Conservation (phyloP, 2,888 invertebrate genomes). For the Odontocolon sp. region DNA sequence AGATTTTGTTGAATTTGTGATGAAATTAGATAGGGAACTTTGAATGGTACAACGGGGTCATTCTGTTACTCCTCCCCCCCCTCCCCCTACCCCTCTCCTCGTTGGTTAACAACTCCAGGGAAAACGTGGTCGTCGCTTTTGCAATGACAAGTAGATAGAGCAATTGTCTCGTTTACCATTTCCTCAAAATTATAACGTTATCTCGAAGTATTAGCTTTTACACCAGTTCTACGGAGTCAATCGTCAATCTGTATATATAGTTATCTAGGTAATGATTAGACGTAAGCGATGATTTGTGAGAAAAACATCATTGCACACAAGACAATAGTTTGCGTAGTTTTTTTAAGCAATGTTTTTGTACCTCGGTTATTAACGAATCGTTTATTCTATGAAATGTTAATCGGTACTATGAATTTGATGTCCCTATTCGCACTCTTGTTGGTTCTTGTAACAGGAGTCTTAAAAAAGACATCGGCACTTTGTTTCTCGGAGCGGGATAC, state of each 20-base stretch:
- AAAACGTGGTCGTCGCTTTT: slow-evolving; percentile 14
- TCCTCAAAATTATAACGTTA: slow-evolving; percentile 21
- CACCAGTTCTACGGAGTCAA: too few relatives aligned
- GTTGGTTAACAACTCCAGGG: background rate
- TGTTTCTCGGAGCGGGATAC: too few relatives aligned
- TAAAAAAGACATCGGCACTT: too few relatives aligned
- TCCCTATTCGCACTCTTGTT: too few relatives aligned
- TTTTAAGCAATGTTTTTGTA: background rate
- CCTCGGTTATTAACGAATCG: background rate
- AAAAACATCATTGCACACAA: background rate
- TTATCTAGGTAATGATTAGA: slow-evolving; percentile 9
- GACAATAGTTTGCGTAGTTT: background rate
- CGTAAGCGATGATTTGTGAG: background rate
- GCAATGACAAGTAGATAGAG: slow-evolving; percentile 5
- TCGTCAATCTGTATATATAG: background rate
- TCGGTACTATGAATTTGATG: too few relatives aligned
- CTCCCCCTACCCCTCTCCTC: background rate
- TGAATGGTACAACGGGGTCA: slow-evolving; percentile 40
- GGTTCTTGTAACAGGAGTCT: too few relatives aligned
- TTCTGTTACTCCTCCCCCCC: slow-evolving; percentile 8
- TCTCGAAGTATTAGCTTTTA: too few relatives aligned
- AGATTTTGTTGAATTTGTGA: background rate
- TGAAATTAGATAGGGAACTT: slow-evolving; percentile 1
- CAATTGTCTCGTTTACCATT: background rate
- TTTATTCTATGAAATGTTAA: too few relatives aligned